Percentiles rank a stretch among this genome's conserved stretches.
These are phyloP conservation scores for Mamestra configurata DNA, from an alignment of 1,140 invertebrate genomes.

Conservation along the genomic window DNA sequence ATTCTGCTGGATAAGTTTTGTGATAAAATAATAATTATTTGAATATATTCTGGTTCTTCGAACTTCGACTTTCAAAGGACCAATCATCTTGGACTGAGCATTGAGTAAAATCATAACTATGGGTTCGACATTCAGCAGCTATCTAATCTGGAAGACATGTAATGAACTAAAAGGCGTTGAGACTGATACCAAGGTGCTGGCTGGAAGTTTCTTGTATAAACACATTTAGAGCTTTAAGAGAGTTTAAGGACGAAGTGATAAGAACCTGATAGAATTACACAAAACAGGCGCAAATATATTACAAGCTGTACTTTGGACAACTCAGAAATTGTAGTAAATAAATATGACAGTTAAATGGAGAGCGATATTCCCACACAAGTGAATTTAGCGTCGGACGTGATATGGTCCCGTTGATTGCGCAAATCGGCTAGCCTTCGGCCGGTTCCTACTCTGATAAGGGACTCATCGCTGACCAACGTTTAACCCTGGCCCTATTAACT, in stretches of 20 bases:
- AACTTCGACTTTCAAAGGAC: too few relatives aligned
- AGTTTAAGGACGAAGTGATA: background rate
- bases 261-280: background rate
- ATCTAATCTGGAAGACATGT: too few relatives aligned
- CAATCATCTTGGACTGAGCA: too few relatives aligned
- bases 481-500: conserved; percentile 84
- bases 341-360: conserved; percentile 53
- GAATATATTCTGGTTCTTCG: background rate
- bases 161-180: too few relatives aligned
- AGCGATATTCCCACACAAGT: conserved; percentile 69
- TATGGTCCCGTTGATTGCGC: conserved; percentile 72
- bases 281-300: conserved; percentile 8
- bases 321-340: conserved; percentile 29
- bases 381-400: conserved; percentile 77
- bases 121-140: too few relatives aligned
- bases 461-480: conserved; percentile 64
- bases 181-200: background rate
- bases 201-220: background rate
- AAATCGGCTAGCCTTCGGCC: conserved; percentile 80
- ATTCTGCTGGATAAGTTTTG: too few relatives aligned
- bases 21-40: background rate
- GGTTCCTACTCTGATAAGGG: conserved; percentile 79
- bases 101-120: too few relatives aligned
- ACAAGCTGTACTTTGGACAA: conserved; percentile 34
- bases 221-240: background rate